Conservation (phyloP, 1,140 invertebrate species). For the Sipha flava region DNA sequence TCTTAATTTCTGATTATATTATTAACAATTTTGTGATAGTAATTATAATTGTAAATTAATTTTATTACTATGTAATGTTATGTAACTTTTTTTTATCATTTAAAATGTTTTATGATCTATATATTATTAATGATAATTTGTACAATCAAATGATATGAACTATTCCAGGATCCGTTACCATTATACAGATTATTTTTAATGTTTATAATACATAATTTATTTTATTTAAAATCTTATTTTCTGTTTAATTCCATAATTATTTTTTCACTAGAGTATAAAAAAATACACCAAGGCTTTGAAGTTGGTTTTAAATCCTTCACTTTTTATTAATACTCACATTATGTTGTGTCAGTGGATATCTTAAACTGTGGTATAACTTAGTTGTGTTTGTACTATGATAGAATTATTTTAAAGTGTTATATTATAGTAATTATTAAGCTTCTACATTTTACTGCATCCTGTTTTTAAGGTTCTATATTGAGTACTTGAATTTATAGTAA, state of each 20-base stretch:
- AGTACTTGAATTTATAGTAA: no score
- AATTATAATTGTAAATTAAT: neutral
- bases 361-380: no score
- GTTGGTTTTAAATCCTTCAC: no score
- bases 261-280: no score
- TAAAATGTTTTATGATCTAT: neutral
- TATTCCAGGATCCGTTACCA: constrained; percentile 6
- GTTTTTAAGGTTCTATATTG: no score
- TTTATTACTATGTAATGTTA: neutral
- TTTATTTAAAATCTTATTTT: neutral
- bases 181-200: constrained; percentile 7
- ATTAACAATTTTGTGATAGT: neutral
- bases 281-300: no score
- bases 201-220: neutral
- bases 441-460: no score
- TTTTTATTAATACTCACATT: no score
- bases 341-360: no score
- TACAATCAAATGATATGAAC: neutral
- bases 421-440: no score
- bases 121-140: neutral
- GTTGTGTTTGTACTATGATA: no score
- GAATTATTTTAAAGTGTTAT: no score
- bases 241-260: neutral
- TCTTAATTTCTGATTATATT: neutral
- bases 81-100: neutral